Percentiles rank a stretch among this genome's conserved stretches.
phyloP scores from a whole-genome alignment of 2,797 vertebrate species.

The Leptodactylus fallax region DNA sequence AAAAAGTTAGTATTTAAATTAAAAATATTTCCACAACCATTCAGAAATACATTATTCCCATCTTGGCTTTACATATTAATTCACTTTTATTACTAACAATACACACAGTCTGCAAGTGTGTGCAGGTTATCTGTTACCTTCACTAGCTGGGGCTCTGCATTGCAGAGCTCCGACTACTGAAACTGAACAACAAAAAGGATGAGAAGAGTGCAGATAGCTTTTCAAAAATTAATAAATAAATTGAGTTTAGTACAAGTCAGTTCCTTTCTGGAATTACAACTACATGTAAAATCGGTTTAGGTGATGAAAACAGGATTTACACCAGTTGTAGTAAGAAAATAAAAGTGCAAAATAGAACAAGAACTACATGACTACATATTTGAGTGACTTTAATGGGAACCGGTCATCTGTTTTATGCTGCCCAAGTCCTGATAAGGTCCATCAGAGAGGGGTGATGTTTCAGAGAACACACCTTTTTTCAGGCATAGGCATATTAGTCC shows the following conservation, averaged over 20 bases:
- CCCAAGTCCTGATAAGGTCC: too few species aligned
- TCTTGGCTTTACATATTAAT: constrained; percentile 51
- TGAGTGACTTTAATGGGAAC: not conserved
- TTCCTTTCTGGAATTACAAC: constrained; percentile 38
- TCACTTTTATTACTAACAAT: constrained; percentile 43
- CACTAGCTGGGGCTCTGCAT: constrained; percentile 28
- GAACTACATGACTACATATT: not conserved
- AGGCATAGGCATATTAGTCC: too few species aligned
- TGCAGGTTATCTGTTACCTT: constrained; percentile 5
- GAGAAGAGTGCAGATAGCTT: constrained; percentile 40
- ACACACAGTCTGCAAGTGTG: constrained; percentile 43
- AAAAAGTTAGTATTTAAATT: constrained; percentile 57
- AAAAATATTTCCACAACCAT: constrained; percentile 54
- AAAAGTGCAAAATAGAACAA: constrained; percentile 25
- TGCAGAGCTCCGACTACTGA: constrained; percentile 22
- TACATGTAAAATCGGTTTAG: constrained; percentile 37
- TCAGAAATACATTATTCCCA: constrained; percentile 51
- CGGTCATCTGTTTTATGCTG: too few species aligned
- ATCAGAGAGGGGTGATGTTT: too few species aligned
- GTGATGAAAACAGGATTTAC: constrained; percentile 31
- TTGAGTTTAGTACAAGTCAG: constrained; percentile 44
- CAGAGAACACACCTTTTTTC: too few species aligned
- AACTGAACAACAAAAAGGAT: not conserved
- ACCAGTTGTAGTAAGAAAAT: constrained; percentile 26
- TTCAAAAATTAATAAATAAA: constrained; percentile 50